A percentile compares a stretch with the other conserved stretches of the same genome.
Conservation (phyloP, 2,797 vertebrate species). For the Coilia nasus region DNA sequence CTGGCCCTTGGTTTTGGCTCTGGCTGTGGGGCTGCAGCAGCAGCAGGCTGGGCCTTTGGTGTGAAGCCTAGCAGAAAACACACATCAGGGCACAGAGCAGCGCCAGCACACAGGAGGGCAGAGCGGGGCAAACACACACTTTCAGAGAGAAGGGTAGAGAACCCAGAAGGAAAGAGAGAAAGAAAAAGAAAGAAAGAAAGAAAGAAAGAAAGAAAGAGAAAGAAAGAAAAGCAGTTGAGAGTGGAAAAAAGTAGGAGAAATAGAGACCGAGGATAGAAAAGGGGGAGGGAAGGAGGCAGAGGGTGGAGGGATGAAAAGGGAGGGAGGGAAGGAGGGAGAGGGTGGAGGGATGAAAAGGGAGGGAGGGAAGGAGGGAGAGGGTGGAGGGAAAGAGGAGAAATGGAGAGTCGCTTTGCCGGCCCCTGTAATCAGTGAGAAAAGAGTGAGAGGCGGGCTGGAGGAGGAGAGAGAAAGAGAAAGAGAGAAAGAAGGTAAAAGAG, state of each 20-base stretch:
- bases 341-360: neutral
- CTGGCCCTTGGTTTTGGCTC: too few species aligned
- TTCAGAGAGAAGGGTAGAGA: constrained; percentile 23
- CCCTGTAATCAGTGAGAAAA: neutral
- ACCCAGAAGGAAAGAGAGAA: constrained; percentile 34
- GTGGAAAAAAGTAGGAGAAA: neutral
- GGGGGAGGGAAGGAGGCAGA: constrained; percentile 58
- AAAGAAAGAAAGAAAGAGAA: constrained; percentile 55
- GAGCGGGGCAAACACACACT: constrained; percentile 14
- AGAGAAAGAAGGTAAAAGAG: constrained; percentile 62
- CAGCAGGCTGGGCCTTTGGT: constrained; percentile 81
- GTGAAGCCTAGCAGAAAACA: constrained; percentile 83
- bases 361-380: neutral
- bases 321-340: neutral
- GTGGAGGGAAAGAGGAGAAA: neutral
- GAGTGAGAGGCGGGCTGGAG: neutral
- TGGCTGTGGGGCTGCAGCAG: too few species aligned
- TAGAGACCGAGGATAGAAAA: constrained; percentile 13
- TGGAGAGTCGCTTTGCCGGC: neutral
- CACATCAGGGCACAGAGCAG: constrained; percentile 74
- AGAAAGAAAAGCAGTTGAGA: constrained; percentile 32
- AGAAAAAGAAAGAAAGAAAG: constrained; percentile 56
- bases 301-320: constrained; percentile 57
- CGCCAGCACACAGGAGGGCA: too few species aligned
- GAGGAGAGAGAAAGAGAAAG: constrained; percentile 59